Evolutionary conservation across 2,797 vertebrate species (phyloP), one percentile per base, ranked within the genome.

Genomic region (Mastacembelus armatus): DNA sequence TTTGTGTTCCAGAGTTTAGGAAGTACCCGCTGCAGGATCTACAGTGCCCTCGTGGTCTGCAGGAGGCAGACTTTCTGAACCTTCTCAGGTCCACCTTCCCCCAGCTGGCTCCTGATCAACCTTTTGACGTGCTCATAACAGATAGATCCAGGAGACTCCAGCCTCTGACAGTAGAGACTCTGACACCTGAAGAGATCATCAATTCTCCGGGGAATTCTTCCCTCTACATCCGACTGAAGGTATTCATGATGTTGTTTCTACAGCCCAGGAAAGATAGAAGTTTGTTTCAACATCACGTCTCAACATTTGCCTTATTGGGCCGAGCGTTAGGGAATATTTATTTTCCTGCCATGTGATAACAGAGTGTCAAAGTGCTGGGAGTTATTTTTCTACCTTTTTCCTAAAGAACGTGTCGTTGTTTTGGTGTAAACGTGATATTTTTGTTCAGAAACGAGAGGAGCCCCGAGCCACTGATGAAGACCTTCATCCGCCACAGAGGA

Each of bases 211-310:
- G 77, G 1, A n/a, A 35, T 39, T 18, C 11, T 75, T 81, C 0
- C 7, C 71, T 87, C 43, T 84, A 85, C 81, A 50, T 87, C 55
- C 66, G 71, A 0, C 62, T 65, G n/a, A n/a, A n/a, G n/a, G n/a
- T n/a, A n/a, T n/a, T n/a, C n/a, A n/a, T n/a, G n/a, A n/a, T n/a
- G n/a, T n/a, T n/a, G n/a, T n/a, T n/a, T n/a, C n/a, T n/a, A n/a
- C n/a, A n/a, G n/a, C n/a, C n/a, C n/a, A n/a, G n/a, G n/a, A n/a
- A n/a, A n/a, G n/a, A n/a, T n/a, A n/a, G n/a, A n/a, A n/a, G n/a
- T n/a, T n/a, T n/a, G n/a, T n/a, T n/a, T n/a, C n/a, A n/a, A n/a
- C n/a, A n/a, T n/a, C n/a, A n/a, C n/a, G n/a, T n/a, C n/a, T n/a
- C n/a, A n/a, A n/a, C n/a, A n/a, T n/a, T n/a, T n/a, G n/a, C n/a